Evolutionary conservation across 2,888 invertebrate genomes (phyloP).

Genomic region (Drosophila tripunctata): DNA sequence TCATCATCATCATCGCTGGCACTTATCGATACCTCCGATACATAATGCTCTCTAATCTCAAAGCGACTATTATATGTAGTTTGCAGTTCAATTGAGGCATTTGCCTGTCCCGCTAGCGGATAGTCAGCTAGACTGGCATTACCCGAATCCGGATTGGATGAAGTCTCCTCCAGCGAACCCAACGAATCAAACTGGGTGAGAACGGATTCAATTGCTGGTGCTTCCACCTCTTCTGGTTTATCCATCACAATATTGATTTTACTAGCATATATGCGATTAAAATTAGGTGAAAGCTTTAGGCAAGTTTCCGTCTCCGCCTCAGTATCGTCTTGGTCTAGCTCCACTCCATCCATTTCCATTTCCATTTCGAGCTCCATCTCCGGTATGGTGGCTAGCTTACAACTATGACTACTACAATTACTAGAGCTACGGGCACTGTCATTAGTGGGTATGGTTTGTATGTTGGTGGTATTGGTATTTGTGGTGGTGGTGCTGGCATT

Average conservation of each 20-base stretch:
- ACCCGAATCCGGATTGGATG: slow-evolving; percentile 83
- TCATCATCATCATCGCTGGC: slow-evolving; percentile 25
- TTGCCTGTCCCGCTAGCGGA: slow-evolving; percentile 67
- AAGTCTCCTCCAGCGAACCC: slow-evolving; percentile 79
- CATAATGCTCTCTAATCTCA: slow-evolving; percentile 78
- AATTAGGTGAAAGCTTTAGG: slow-evolving; percentile 73
- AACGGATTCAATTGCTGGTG: slow-evolving; percentile 9
- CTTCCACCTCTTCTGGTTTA: slow-evolving; percentile 4
- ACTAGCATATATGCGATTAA: slow-evolving; percentile 81
- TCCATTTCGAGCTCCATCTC: slow-evolving; percentile 59
- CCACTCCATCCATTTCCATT: slow-evolving; percentile 24
- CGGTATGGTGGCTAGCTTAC: slow-evolving; percentile 82
- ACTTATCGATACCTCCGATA: slow-evolving; percentile 73
- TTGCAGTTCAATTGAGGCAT: slow-evolving; percentile 79
- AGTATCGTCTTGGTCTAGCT: too few relatives aligned
- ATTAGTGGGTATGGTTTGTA: slow-evolving; percentile 54
- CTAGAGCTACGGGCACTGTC: slow-evolving; percentile 58
- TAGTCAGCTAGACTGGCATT: slow-evolving; percentile 83
- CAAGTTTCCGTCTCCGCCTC: slow-evolving; percentile 22
- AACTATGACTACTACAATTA: slow-evolving; percentile 74
- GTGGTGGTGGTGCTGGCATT: neutral
- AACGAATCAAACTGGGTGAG: slow-evolving; percentile 78
- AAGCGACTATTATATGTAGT: slow-evolving; percentile 79
- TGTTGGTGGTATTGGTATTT: slow-evolving; percentile 16
- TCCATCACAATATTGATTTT: slow-evolving; percentile 80